Base-by-base conservation (phyloP, 2,888 invertebrate genomes). In the Ommatoiulus sabulosus region DNA sequence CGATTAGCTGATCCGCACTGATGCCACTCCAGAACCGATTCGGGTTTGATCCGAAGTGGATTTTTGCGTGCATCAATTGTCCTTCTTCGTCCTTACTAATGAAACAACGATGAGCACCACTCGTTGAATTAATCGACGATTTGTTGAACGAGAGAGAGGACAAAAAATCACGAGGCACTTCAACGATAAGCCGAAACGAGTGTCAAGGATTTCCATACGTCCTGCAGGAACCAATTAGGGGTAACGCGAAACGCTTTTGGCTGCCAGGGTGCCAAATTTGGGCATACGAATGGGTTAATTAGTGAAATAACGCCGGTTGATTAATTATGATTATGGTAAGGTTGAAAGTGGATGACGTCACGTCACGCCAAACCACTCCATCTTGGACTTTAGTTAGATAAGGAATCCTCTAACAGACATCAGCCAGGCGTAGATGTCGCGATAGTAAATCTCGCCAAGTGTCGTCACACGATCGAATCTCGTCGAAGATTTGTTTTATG, bases 91-190 rank as follows among this genome's bases (percentile, higher is more conserved):
- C 72, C 72, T 72, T 72, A 72, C 20, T 63, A 63, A 20, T 8
- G 20, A 20, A 24, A 72, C 72, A 24, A 72, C 12, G 72, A 72
- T 3, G 72, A 72, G 3, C 72, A 72, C 24, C 24, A 72, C 72
- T 72, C 72, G 12, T 72, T 24, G 72, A 72, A 72, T 72, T 24
- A 72, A 72, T 72, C 72, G 72, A 24, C n/a, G 35, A 72, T 72
- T 72, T 72, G 24, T 24, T 24, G 24, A 24, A 12, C 72, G 72
- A 72, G 24, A 24, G 63, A n/a, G n/a, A 63, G 17, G n/a, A 63
- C 7, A 63, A 63, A 63, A 20, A 63, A 20, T 63, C 63, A 63
- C 63, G 63, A 72, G 6, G 72, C 24, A 72, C 72, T n/a, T 4
- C 20, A 63, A 72, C 8, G 10, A 17, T 24, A 72, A n/a, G 24